A percentile compares a stretch with the other conserved stretches of the same genome.
phyloP scores from a whole-genome alignment of 2,113 vertebrate genomes.

The Tachysurus vachellii region DNA sequence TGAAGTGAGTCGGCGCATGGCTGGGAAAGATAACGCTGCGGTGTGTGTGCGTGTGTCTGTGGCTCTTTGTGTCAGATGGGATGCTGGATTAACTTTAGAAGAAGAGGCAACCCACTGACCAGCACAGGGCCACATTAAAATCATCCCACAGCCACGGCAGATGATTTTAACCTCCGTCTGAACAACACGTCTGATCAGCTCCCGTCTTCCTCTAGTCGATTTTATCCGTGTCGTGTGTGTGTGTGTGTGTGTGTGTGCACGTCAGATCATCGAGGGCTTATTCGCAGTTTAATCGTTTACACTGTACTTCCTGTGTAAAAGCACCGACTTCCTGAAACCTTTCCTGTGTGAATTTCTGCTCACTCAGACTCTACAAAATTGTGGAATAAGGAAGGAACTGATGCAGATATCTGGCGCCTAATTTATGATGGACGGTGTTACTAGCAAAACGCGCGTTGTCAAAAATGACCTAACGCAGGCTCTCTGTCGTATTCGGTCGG shows the following conservation, averaged over 20 bases:
- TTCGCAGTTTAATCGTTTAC: no score
- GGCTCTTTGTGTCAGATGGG: neutral
- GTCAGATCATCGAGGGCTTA: neutral
- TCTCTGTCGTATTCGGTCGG: no score
- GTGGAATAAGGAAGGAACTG: no score
- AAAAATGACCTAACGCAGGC: no score
- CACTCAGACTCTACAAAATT: no score
- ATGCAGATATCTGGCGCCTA: no score
- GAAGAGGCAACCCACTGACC: neutral
- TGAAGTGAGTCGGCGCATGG: slow-evolving; percentile 34
- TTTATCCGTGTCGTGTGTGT: neutral
- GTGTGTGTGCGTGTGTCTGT: neutral
- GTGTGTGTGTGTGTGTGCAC: neutral
- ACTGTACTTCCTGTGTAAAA: no score
- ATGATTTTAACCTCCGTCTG: neutral
- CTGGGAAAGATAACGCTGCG: slow-evolving; percentile 32
- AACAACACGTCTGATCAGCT: neutral
- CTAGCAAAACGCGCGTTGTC: no score
- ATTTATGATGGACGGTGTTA: no score
- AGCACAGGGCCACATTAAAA: neutral
- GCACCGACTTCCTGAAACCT: neutral
- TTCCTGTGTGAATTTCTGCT: neutral
- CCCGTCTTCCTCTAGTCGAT: neutral
- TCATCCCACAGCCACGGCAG: neutral
- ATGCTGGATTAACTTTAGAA: neutral